Percentiles rank a stretch among this genome's conserved stretches.
Conservation (phyloP, 2,113 vertebrate genomes). For the Apistogramma diplotaenia region DNA sequence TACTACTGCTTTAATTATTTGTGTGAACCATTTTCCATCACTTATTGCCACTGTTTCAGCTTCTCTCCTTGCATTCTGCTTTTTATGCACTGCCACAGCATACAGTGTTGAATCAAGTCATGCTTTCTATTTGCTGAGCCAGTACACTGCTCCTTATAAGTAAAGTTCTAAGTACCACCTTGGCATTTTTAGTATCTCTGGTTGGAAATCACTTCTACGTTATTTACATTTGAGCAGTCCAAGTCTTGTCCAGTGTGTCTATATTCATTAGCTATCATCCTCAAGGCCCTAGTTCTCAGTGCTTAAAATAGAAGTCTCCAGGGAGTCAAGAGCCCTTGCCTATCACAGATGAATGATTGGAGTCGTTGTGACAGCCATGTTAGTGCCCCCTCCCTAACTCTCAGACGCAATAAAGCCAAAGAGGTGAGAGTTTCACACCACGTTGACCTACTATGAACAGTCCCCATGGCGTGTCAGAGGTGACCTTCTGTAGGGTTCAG, state of each 20-base stretch:
- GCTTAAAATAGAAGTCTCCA: constrained; percentile 34
- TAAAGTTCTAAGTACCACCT: not conserved
- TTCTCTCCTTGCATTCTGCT: not conserved
- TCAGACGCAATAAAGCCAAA: constrained; percentile 53
- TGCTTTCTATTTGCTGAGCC: not conserved
- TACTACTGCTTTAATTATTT: not conserved
- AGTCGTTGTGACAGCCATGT: constrained; percentile 53
- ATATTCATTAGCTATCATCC: constrained; percentile 41
- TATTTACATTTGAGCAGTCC: constrained; percentile 11
- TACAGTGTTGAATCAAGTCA: not conserved
- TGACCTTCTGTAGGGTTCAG: constrained; percentile 67
- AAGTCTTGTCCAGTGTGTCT: not conserved
- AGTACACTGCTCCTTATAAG: not conserved
- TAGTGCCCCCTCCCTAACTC: constrained; percentile 25
- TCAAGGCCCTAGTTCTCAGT: constrained; percentile 10
- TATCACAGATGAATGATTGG: constrained; percentile 60
- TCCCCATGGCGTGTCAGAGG: constrained; percentile 52
- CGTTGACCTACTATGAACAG: constrained; percentile 50
- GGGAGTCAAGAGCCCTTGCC: constrained; percentile 23
- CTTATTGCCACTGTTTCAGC: not conserved
- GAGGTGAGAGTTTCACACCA: constrained; percentile 59
- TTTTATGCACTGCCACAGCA: not conserved
- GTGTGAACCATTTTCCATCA: not conserved
- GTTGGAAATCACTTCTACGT: not conserved
- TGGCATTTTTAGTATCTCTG: not conserved